phyloP scores from a whole-genome alignment of 2,797 vertebrate genomes.

The Thripadectes ignobilis region DNA sequence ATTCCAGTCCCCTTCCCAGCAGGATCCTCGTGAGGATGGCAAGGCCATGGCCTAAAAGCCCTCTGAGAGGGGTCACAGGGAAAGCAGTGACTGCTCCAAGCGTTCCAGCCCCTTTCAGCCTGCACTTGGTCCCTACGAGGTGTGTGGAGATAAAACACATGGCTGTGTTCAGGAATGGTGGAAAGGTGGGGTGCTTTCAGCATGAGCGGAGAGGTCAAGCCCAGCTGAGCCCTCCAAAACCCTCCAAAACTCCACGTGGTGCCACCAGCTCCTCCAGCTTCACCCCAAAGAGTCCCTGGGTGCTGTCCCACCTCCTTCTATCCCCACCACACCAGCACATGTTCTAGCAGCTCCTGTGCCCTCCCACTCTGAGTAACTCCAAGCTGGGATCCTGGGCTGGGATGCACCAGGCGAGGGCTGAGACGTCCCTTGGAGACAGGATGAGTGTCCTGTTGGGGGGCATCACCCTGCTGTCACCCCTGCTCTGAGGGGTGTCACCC shows the following conservation, averaged over 20 bases:
- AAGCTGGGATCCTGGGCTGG: rapidly evolving
- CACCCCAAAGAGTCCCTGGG: rapidly evolving
- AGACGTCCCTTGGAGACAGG: not conserved
- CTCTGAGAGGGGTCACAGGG: not conserved
- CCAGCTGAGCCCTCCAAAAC: not conserved
- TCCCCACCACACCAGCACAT: rapidly evolving
- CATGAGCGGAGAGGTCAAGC: not conserved
- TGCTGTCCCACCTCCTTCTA: not conserved
- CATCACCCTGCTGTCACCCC: not conserved
- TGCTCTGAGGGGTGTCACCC: not conserved
- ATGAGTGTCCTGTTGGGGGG: not conserved
- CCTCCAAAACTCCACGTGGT: not conserved
- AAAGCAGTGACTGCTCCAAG: not conserved
- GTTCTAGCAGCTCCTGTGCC: not conserved
- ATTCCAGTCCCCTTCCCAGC: not conserved
- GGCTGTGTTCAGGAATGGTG: not conserved
- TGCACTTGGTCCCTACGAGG: not conserved
- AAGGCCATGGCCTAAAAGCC: not conserved
- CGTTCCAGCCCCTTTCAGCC: not conserved
- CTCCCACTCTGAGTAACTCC: not conserved
- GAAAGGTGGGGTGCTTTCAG: not conserved
- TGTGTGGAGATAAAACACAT: not conserved
- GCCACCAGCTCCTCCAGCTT: not conserved
- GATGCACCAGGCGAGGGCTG: not conserved
- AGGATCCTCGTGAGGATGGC: not conserved